Conservation (phyloP, 2,113 vertebrate species). For the Pithys albifrons region DNA sequence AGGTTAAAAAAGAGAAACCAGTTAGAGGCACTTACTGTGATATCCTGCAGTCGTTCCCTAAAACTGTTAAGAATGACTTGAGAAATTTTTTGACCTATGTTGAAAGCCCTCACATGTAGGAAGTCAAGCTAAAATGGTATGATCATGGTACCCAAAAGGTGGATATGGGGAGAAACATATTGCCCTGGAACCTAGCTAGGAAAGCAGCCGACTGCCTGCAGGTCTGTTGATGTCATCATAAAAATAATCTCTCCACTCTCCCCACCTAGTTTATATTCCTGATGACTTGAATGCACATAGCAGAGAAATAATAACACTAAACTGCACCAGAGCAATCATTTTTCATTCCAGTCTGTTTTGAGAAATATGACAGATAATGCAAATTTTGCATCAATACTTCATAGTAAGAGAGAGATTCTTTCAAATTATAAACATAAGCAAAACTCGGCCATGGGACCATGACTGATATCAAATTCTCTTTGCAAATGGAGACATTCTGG, state of each 20-base stretch:
- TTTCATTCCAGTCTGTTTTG: not conserved
- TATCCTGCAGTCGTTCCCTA: not conserved
- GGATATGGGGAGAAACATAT: not conserved
- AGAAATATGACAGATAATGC: not conserved
- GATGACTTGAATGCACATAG: not conserved
- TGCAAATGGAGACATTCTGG: not conserved
- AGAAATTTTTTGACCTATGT: not conserved
- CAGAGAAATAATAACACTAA: not conserved
- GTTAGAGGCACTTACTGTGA: not conserved
- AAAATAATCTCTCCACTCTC: not conserved
- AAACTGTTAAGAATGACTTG: not conserved
- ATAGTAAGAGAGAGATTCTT: not conserved
- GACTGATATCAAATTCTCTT: constrained; percentile 36
- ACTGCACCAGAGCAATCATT: not conserved
- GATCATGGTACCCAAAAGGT: not conserved
- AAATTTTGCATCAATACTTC: not conserved
- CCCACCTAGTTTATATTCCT: not conserved
- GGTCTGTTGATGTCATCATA: not conserved
- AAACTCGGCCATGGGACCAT: constrained; percentile 7
- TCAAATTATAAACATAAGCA: not conserved
- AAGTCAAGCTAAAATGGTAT: not conserved
- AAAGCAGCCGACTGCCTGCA: not conserved
- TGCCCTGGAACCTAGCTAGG: not conserved
- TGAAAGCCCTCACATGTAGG: not conserved
- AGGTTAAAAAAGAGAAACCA: not conserved